Percentiles rank a stretch among this genome's conserved stretches.
These are phyloP conservation scores for Rhaphigaster nebulosa DNA, from an alignment of 2,888 invertebrate species.

Conservation along the genomic window DNA sequence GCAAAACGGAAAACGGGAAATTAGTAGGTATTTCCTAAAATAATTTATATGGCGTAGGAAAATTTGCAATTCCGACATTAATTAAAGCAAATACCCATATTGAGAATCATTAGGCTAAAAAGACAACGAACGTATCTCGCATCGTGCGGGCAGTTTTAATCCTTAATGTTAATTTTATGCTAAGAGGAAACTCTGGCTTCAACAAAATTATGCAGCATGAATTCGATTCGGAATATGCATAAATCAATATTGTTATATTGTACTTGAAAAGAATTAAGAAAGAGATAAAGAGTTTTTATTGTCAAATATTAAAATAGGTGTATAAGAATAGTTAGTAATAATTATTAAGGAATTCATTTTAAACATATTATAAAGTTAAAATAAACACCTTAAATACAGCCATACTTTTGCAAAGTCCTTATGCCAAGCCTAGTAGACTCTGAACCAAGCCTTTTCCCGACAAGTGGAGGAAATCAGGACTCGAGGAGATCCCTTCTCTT, in stretches of 20 bases:
- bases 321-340: too few species aligned
- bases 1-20: not conserved
- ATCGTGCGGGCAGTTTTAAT: not conserved
- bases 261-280: not conserved
- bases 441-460: too few species aligned
- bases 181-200: not conserved
- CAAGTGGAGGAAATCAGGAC: too few species aligned
- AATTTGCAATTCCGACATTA: not conserved
- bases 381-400: too few species aligned
- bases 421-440: too few species aligned
- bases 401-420: too few species aligned
- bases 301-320: too few species aligned
- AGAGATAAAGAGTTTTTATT: not conserved
- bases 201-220: not conserved
- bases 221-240: not conserved
- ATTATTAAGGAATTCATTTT: too few species aligned
- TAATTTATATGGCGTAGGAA: not conserved
- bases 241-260: not conserved
- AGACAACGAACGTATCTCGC: not conserved
- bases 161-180: constrained; percentile 10
- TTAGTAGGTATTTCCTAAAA: not conserved
- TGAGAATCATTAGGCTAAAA: constrained; percentile 10
- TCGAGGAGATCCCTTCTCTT: too few species aligned
- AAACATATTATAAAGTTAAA: too few species aligned
- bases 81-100: not conserved